A percentile compares a stretch with the other conserved stretches of the same genome.
phyloP scores from a whole-genome alignment of 2,113 vertebrate genomes.

The Peromyscus californicus region DNA sequence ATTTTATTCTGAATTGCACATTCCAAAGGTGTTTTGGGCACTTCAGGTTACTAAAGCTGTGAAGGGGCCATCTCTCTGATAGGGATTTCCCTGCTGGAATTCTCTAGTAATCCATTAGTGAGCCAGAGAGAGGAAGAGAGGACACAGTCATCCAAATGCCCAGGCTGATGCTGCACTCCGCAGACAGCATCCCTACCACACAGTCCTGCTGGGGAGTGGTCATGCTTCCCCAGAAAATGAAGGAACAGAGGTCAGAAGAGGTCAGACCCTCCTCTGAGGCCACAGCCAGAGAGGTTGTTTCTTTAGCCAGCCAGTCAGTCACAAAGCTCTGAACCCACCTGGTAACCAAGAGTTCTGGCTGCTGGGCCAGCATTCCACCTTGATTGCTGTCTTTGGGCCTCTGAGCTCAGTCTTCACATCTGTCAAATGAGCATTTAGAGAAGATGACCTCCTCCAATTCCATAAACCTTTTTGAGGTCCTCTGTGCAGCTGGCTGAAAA shows the following conservation, averaged over 20 bases:
- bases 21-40: not conserved
- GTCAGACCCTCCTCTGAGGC: not conserved
- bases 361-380: not conserved
- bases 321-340: not conserved
- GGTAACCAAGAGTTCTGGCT: not conserved
- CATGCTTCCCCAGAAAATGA: not conserved
- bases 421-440: constrained; percentile 1
- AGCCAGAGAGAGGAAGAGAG: not conserved
- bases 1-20: constrained; percentile 35
- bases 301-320: not conserved
- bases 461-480: not conserved
- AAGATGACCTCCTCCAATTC: not conserved
- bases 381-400: not conserved
- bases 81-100: not conserved
- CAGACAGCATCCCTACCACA: not conserved
- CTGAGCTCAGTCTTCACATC: not conserved
- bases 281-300: not conserved
- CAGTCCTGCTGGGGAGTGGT: not conserved
- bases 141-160: not conserved
- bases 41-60: not conserved
- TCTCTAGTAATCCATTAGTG: not conserved
- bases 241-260: not conserved
- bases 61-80: not conserved
- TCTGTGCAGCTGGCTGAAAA: not conserved
- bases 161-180: not conserved